phyloP scores from a whole-genome alignment of 2,113 vertebrate species.

The Psophia crepitans region DNA sequence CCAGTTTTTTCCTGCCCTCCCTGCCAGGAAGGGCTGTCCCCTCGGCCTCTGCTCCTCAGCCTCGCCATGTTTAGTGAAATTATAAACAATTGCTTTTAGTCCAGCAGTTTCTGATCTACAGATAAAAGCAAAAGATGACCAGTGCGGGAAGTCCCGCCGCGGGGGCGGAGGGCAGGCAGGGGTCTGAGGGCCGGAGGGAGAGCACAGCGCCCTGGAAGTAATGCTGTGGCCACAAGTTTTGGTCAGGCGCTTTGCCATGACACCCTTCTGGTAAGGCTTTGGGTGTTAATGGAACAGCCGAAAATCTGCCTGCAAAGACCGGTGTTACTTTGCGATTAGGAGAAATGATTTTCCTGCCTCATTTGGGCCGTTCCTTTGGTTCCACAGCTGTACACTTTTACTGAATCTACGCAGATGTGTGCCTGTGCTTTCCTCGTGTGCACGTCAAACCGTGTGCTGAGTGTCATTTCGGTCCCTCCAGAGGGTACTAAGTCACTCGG shows the following conservation, averaged over 20 bases:
- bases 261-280: fast-evolving
- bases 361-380: neutral
- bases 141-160: fast-evolving
- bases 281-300: neutral
- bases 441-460: fast-evolving
- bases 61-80: neutral
- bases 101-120: neutral
- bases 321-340: neutral
- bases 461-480: neutral
- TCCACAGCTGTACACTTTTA: fast-evolving
- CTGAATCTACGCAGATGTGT: fast-evolving
- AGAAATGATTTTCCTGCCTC: neutral
- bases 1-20: too few relatives aligned
- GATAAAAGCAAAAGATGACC: neutral
- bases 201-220: too few relatives aligned
- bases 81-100: neutral
- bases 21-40: neutral
- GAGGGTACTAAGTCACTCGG: too few relatives aligned
- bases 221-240: neutral
- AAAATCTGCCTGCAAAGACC: neutral
- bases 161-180: neutral
- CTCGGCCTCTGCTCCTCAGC: neutral
- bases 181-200: too few relatives aligned
- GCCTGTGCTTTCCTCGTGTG: neutral
- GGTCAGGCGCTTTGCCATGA: neutral